Conservation (phyloP, 1,140 invertebrate genomes). For the Aporrectodea caliginosa region DNA sequence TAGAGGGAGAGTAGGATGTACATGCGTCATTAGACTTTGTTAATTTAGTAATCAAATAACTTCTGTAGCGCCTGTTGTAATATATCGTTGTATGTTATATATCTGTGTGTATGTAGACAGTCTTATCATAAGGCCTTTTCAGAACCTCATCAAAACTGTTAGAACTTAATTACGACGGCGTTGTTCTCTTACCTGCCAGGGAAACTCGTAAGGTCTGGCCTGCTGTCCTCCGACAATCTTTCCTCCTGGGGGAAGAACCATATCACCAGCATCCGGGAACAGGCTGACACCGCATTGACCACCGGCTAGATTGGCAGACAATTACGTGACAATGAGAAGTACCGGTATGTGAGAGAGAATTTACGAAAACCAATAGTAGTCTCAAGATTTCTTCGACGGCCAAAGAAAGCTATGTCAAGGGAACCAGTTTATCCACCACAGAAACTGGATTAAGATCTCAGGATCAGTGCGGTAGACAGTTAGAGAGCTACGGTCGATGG, state of each 20-base stretch:
- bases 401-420: no score
- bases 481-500: no score
- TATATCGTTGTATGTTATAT: no score
- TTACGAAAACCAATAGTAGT: not conserved
- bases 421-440: not conserved
- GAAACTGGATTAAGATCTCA: not conserved
- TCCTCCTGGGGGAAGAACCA: constrained; percentile 5
- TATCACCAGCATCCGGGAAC: constrained; percentile 24
- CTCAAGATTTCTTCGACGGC: not conserved
- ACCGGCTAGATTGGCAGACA: constrained; percentile 8
- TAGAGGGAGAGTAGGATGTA: no score
- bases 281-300: constrained; percentile 15
- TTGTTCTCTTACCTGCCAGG: constrained; percentile 25
- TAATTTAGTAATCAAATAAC: no score
- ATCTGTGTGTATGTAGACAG: no score
- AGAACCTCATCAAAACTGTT: no score
- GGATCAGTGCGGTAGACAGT: not conserved
- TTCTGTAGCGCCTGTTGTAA: no score
- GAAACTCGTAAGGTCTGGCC: constrained; percentile 24
- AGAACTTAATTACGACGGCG: no score
- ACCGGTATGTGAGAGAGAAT: not conserved
- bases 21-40: no score
- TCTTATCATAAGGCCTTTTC: no score
- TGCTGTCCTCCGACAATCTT: constrained; percentile 18
- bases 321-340: no score